Conservation (phyloP, 2,888 invertebrate genomes). For the Lingula anatina region DNA sequence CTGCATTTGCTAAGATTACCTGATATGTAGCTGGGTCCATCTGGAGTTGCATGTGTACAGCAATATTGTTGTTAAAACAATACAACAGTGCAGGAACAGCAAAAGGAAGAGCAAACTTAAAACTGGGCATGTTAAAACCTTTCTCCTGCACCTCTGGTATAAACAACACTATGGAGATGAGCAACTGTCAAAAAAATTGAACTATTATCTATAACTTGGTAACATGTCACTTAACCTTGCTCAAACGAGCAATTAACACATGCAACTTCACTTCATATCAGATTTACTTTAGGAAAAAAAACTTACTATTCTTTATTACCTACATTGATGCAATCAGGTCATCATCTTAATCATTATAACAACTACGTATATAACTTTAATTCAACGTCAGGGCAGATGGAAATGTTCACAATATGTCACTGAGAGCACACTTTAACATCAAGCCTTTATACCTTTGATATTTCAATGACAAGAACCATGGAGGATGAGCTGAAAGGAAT, state of each 20-base stretch:
- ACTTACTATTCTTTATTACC: too few relatives aligned
- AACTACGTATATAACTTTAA: too few relatives aligned
- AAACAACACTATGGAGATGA: constrained; percentile 17
- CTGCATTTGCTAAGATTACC: too few relatives aligned
- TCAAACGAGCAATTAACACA: too few relatives aligned
- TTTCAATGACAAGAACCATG: constrained; percentile 38
- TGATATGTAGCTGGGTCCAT: constrained; percentile 53
- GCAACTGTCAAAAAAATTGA: constrained; percentile 16
- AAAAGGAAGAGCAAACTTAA: constrained; percentile 28
- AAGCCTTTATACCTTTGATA: constrained; percentile 48
- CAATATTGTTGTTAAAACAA: constrained; percentile 48
- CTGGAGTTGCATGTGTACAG: constrained; percentile 46
- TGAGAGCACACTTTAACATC: too few relatives aligned
- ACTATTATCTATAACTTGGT: not conserved
- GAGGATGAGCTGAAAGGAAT: constrained; percentile 46
- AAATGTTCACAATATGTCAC: not conserved
- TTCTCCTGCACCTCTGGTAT: constrained; percentile 14
- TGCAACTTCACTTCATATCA: too few relatives aligned
- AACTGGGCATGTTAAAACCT: constrained; percentile 14
- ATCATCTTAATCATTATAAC: too few relatives aligned
- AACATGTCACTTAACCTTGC: too few relatives aligned
- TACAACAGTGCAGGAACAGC: constrained; percentile 47
- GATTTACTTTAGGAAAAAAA: too few relatives aligned
- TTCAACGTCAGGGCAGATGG: too few relatives aligned
- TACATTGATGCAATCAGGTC: too few relatives aligned